A percentile compares a stretch with the other conserved stretches of the same genome.
phyloP scores from a whole-genome alignment of 2,113 vertebrate genomes.

The Sylvietta virens region DNA sequence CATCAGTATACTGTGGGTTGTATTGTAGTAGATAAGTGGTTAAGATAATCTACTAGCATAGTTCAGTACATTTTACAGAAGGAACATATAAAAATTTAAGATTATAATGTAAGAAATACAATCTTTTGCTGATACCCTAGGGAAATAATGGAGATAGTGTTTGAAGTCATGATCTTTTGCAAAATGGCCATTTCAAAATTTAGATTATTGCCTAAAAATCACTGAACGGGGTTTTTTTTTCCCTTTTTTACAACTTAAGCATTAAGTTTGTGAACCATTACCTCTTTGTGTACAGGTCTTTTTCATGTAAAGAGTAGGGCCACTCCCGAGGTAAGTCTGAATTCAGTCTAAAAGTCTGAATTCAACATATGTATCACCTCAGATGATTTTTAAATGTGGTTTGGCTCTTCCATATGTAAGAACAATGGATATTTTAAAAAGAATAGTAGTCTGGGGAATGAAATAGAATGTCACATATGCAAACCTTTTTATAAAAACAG shows the following conservation, averaged over 20 bases:
- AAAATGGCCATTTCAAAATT: background rate
- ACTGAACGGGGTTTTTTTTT: background rate
- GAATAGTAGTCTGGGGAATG: background rate
- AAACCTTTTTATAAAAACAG: background rate
- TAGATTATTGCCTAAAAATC: background rate
- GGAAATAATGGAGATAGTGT: background rate
- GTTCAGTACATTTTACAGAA: background rate
- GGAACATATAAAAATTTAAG: background rate
- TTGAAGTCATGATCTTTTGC: background rate
- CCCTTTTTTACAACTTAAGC: background rate
- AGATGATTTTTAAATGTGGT: background rate
- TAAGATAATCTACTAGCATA: background rate
- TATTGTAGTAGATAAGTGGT: background rate
- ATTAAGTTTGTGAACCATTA: background rate
- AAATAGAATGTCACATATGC: background rate
- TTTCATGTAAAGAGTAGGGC: background rate
- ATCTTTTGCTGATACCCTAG: background rate
- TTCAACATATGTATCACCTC: background rate
- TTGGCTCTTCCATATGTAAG: background rate
- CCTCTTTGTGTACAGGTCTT: background rate
- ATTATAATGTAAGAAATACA: background rate
- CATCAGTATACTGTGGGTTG: background rate
- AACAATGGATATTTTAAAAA: background rate
- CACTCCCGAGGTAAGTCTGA: background rate
- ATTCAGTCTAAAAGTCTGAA: background rate